phyloP scores from a whole-genome alignment of 2,888 invertebrate genomes.

The Ophion ellenae region DNA sequence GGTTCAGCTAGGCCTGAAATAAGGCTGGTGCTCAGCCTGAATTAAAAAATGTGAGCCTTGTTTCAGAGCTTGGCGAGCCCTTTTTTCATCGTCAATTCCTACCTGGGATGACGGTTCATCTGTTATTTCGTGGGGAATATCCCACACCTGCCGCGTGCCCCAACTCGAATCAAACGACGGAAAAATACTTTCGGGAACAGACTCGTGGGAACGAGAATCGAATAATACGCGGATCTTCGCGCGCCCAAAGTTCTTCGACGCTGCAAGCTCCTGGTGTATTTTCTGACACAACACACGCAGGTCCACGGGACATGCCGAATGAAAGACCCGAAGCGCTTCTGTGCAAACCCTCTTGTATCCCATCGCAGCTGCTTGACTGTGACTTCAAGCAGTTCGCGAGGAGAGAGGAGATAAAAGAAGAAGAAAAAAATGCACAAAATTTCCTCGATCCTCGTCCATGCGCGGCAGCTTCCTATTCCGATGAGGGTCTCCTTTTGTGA shows the following conservation, averaged over 20 bases:
- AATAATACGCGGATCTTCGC: constrained; percentile 11
- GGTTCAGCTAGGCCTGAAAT: no score
- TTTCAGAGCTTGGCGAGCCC: no score
- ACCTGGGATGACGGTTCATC: no score
- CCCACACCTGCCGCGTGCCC: not conserved
- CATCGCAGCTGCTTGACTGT: constrained; percentile 46
- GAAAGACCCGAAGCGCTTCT: constrained; percentile 24
- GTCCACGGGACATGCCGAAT: not conserved
- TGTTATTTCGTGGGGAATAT: no score
- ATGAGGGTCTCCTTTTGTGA: constrained; percentile 27
- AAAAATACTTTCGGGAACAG: not conserved
- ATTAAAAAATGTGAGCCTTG: no score
- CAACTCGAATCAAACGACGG: not conserved
- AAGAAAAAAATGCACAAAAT: constrained; percentile 37
- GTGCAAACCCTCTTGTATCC: constrained; percentile 9
- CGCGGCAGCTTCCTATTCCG: constrained; percentile 1
- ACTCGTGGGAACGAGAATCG: constrained; percentile 22
- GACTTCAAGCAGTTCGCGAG: constrained; percentile 56
- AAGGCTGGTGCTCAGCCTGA: no score
- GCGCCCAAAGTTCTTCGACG: constrained; percentile 17
- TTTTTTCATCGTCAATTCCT: no score
- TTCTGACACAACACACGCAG: constrained; percentile 24
- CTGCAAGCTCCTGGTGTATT: constrained; percentile 35
- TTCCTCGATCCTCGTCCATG: constrained; percentile 37
- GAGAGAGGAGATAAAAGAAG: constrained; percentile 10